A percentile compares a stretch with the other conserved stretches of the same genome.
phyloP scores from a whole-genome alignment of 1,140 invertebrate species.

The Vanessa tameamea region DNA sequence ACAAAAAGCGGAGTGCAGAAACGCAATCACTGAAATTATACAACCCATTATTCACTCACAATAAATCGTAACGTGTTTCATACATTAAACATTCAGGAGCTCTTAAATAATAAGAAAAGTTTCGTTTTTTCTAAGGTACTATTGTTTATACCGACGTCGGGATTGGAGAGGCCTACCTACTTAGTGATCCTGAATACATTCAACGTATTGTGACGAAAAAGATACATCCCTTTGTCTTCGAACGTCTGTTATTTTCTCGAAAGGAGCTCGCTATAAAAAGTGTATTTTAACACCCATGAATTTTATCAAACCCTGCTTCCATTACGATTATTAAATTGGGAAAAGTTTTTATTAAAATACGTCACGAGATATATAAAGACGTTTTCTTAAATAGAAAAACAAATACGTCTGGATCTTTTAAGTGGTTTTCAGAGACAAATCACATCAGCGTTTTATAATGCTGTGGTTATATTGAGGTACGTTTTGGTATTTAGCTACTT shows the following conservation, averaged over 20 bases:
- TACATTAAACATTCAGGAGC: slow-evolving; percentile 71
- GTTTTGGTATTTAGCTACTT: too few species aligned
- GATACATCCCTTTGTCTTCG: slow-evolving; percentile 63
- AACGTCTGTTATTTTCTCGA: slow-evolving; percentile 69
- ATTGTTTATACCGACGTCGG: slow-evolving; percentile 71
- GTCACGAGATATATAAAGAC: background rate
- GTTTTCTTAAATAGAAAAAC: background rate
- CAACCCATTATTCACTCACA: slow-evolving; percentile 60
- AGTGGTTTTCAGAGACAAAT: background rate
- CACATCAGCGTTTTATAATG: too few species aligned
- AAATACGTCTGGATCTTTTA: background rate
- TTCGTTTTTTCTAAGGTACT: slow-evolving; percentile 59
- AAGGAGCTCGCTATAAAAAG: slow-evolving; percentile 60
- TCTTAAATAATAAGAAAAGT: slow-evolving; percentile 77
- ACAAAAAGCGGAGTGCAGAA: slow-evolving; percentile 28
- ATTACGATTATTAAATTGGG: slow-evolving; percentile 46
- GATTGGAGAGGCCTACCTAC: slow-evolving; percentile 73
- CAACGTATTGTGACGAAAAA: slow-evolving; percentile 56
- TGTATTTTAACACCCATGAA: slow-evolving; percentile 69
- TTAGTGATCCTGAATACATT: slow-evolving; percentile 62
- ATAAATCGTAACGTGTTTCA: slow-evolving; percentile 63
- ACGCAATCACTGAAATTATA: slow-evolving; percentile 63
- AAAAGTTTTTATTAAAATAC: slow-evolving; percentile 26
- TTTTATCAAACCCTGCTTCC: slow-evolving; percentile 60
- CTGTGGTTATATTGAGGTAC: too few species aligned